Evolutionary conservation across 2,888 invertebrate species (phyloP).

Genomic region (Cheilosia scutellata): DNA sequence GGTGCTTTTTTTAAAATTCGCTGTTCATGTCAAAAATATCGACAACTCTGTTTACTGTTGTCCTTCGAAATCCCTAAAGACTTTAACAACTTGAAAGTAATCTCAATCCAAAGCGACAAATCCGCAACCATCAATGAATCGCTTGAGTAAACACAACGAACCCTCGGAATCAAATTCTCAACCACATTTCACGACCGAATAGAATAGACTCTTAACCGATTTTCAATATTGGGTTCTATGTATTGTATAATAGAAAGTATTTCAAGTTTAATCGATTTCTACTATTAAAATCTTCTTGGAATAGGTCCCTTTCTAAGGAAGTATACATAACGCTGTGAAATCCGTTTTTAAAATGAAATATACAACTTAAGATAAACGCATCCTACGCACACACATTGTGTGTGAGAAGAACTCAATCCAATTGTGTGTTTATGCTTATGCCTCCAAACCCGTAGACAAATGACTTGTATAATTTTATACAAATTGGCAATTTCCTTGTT

Average conservation of each 20-base stretch:
- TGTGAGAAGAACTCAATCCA: not conserved
- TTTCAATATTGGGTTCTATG: not conserved
- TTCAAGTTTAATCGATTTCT: conserved; percentile 26
- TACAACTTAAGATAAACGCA: not conserved
- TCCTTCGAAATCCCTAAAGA: not conserved
- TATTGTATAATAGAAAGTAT: not conserved
- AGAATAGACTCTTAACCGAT: conserved; percentile 24
- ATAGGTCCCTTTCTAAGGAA: not conserved
- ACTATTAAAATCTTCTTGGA: not conserved
- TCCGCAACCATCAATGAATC: conserved; percentile 32
- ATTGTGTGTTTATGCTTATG: not conserved
- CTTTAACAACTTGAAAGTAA: conserved; percentile 13
- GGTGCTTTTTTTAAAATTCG: too few species aligned
- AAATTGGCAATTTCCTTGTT: not conserved
- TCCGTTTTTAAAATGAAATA: not conserved
- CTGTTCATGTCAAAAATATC: too few species aligned
- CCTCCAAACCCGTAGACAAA: not conserved
- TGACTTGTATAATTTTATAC: not conserved
- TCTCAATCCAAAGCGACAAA: conserved; percentile 22
- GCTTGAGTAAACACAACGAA: conserved; percentile 39
- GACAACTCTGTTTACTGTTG: too few species aligned
- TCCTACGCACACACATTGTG: not conserved
- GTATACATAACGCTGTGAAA: not conserved
- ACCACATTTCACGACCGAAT: conserved; percentile 27
- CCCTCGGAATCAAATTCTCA: conserved; percentile 31